Conservation (phyloP, 2,797 vertebrate species). For the Lacerta viridis region DNA sequence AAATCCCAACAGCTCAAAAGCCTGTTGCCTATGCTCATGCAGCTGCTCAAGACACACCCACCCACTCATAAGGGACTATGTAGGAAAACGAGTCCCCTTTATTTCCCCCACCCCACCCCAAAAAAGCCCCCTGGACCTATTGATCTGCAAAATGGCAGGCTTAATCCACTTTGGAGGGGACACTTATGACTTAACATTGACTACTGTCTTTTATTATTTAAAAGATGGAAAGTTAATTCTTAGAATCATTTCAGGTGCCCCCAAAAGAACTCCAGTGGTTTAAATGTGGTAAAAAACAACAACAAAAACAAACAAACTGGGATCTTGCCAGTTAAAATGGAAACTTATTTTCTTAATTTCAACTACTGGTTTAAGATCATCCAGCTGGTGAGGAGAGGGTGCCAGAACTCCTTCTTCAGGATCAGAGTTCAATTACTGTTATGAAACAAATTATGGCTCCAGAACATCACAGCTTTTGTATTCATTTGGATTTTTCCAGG, state of each 20-base stretch:
- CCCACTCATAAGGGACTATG: too few relatives aligned
- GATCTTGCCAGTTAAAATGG: conserved; percentile 3
- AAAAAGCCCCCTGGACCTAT: too few relatives aligned
- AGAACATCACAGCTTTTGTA: background rate
- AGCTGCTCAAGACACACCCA: too few relatives aligned
- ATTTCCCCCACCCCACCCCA: too few relatives aligned
- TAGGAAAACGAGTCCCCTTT: too few relatives aligned
- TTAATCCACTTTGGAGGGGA: too few relatives aligned
- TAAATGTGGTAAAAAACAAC: background rate
- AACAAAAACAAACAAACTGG: background rate
- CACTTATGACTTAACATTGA: too few relatives aligned
- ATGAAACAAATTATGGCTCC: background rate
- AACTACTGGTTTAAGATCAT: conserved; percentile 12
- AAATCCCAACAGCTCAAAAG: too few relatives aligned
- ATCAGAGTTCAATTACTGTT: background rate
- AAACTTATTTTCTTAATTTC: background rate
- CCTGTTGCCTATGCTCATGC: too few relatives aligned
- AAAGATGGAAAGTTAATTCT: background rate
- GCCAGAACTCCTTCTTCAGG: background rate
- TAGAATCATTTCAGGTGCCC: background rate
- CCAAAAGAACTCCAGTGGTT: background rate
- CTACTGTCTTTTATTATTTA: background rate
- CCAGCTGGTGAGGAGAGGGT: conserved; percentile 15
- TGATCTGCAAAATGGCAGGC: too few relatives aligned
- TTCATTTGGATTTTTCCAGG: background rate